Conservation (phyloP, 2,797 vertebrate species). For the Neosalanx taihuensis region DNA sequence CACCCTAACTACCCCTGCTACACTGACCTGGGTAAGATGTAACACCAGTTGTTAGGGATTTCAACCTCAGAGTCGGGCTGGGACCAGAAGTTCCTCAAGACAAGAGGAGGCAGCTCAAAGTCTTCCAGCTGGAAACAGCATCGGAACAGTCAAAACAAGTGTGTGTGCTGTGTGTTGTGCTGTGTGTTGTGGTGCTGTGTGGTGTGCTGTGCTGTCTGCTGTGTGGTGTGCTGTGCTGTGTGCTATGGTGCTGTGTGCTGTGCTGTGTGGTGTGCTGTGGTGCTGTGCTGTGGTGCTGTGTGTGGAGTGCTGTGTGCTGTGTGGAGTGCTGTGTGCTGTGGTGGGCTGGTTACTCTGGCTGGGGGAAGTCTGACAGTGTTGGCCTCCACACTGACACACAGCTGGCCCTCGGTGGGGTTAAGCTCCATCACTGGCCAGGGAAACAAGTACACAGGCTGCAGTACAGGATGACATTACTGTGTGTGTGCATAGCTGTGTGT, state of each 20-base stretch:
- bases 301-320: neutral
- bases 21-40: constrained; percentile 87
- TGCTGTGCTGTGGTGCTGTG: neutral
- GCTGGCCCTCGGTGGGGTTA: constrained; percentile 74
- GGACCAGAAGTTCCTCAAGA: constrained; percentile 72
- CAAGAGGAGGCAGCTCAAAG: constrained; percentile 73
- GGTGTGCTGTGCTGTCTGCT: neutral
- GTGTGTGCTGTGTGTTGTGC: neutral
- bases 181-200: neutral
- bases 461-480: neutral
- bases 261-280: neutral
- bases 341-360: constrained; percentile 59
- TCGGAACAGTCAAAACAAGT: neutral
- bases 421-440: constrained; percentile 77
- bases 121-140: constrained; percentile 74
- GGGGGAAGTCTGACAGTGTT: constrained; percentile 75
- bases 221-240: neutral
- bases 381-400: constrained; percentile 80
- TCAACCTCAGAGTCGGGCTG: constrained; percentile 68
- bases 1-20: neutral
- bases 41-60: constrained; percentile 81
- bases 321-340: neutral
- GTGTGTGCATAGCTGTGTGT: too few species aligned
- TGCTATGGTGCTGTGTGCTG: neutral
- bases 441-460: constrained; percentile 24